Evolutionary conservation across 1,140 invertebrate genomes (phyloP), one percentile per base, ranked within the genome.

Genomic region (Caenorhabditis brenneri): DNA sequence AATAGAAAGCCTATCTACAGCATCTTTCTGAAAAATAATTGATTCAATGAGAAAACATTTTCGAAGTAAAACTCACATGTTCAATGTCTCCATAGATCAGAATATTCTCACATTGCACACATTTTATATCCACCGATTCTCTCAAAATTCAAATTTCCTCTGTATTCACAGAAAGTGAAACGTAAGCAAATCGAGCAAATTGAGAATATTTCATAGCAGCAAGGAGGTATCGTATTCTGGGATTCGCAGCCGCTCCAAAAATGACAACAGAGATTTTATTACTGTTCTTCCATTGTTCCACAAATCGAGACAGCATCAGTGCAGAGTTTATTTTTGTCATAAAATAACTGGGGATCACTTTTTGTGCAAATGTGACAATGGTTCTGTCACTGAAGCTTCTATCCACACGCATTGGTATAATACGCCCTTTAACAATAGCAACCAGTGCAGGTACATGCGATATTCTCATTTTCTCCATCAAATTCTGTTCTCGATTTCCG

Each of bases 21-120:
- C 79, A 36, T 87, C 87, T 33, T 80, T 55, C 87, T 87, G 49
- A 53, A 87, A 79, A n/a, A n/a, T n/a, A n/a, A n/a, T n/a, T n/a
- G n/a, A n/a, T n/a, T n/a, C n/a, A n/a, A n/a, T n/a, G n/a, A n/a
- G n/a, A n/a, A n/a, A n/a, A n/a, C n/a, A n/a, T n/a, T n/a, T n/a
- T n/a, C n/a, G n/a, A n/a, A n/a, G n/a, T n/a, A n/a, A n/a, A n/a
- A n/a, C n/a, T n/a, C n/a, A n/a, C n/a, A n/a, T n/a, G n/a, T n/a
- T n/a, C n/a, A n/a, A n/a, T n/a, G 29, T 89, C 88, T 19, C 89
- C 89, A 86, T 90, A 89, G 48, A 89, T 79, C 60, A 89, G 55
- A 5, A 89, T 79, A 79, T 90, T 89, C 53, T 89, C 88, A 65
- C 88, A 89, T 48, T 87, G 36, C 16, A 42, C 48, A 78, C 88